These are phyloP conservation scores for Rafetus swinhoei DNA, from an alignment of 2,113 vertebrate species.

Conservation along the genomic window DNA sequence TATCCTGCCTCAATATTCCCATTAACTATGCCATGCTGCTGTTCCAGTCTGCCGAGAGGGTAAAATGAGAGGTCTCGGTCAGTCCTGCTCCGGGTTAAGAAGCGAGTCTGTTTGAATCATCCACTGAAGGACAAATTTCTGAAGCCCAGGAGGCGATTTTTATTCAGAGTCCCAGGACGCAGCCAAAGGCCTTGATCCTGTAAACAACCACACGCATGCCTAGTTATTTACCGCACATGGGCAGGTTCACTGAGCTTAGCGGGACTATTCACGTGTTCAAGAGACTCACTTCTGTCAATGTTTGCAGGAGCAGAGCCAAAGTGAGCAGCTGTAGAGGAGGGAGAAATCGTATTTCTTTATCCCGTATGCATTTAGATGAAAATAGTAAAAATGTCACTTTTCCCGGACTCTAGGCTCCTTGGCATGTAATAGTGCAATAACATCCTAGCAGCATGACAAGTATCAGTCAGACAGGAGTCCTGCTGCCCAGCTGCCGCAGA, in stretches of 20 bases:
- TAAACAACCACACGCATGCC: background rate
- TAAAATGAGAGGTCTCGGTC: background rate
- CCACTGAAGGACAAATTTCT: background rate
- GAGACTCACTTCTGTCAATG: background rate
- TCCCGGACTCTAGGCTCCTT: background rate
- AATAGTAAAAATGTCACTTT: background rate
- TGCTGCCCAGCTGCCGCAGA: too few relatives aligned
- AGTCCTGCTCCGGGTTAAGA: background rate
- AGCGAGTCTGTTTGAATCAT: background rate
- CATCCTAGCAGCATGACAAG: background rate
- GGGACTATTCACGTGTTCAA: background rate
- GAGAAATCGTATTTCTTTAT: background rate
- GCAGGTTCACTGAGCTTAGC: background rate
- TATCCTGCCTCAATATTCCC: background rate
- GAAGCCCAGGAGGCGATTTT: background rate
- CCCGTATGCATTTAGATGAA: background rate
- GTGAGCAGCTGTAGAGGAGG: background rate
- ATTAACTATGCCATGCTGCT: background rate
- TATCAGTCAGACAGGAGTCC: background rate
- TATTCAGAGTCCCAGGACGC: background rate
- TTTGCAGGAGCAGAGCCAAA: background rate
- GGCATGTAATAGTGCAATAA: background rate
- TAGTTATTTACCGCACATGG: background rate
- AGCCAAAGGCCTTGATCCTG: accelerated
- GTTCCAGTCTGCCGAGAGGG: background rate